Conservation (phyloP, 1,140 invertebrate species). For the Neoseiulus cucumeris region DNA sequence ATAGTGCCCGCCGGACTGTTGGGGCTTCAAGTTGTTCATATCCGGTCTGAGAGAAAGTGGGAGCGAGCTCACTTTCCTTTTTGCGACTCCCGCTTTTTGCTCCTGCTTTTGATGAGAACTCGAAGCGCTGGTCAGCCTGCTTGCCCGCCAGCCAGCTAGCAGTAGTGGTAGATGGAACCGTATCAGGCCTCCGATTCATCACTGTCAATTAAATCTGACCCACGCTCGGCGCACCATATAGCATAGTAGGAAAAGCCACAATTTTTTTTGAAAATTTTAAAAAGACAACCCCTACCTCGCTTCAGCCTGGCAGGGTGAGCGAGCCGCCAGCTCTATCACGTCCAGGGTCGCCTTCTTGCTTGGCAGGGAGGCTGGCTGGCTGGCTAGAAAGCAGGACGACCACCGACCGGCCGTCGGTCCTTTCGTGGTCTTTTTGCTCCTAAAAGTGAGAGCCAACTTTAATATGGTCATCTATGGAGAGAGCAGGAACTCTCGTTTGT, state of each 20-base stretch:
- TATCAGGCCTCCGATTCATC: not conserved
- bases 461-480: slow-evolving; percentile 9
- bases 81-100: no score
- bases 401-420: not conserved
- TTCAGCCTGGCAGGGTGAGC: not conserved
- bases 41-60: no score
- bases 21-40: no score
- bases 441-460: slow-evolving; percentile 10
- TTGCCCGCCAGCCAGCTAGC: no score
- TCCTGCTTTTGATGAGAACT: no score
- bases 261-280: slow-evolving; percentile 3
- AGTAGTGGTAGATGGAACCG: no score
- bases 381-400: not conserved
- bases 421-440: not conserved
- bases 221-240: not conserved
- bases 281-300: not conserved
- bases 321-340: not conserved
- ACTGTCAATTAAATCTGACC: slow-evolving; percentile 12
- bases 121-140: no score
- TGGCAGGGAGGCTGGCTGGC: no score
- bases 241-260: no score
- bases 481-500: not conserved
- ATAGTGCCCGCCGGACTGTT: no score
- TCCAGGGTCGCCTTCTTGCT: not conserved
- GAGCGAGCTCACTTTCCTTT: no score